Evolutionary conservation across 2,888 invertebrate genomes (phyloP), one percentile per base, ranked within the genome.

Genomic region (Drosophila ustulata): DNA sequence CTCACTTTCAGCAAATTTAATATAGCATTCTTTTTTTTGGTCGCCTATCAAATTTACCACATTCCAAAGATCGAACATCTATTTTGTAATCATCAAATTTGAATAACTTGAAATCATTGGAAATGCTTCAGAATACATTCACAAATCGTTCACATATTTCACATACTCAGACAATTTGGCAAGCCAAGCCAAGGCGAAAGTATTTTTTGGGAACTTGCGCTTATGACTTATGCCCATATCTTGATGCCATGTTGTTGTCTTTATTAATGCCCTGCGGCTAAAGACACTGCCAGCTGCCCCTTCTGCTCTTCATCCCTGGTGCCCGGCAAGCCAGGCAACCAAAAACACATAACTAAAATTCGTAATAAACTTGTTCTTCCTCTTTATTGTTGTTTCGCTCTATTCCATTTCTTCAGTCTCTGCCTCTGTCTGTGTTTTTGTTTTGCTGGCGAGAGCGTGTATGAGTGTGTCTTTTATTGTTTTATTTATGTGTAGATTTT

Each of bases 331-430:
- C 51, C 45, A 49, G 58, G 45, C 66, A 65, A 69, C 78, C 61
- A 78, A 77, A 81, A 81, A 78, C 86, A 82, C 78, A 85, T 89
- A 86, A 89, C 86, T 75, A 85, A 85, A 88, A 88, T 78, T 82
- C 80, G 78, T 89, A 86, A 86, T 86, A 86, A 89, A 89, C 89
- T 88, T 84, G 82, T 75, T 83, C 65, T 70, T 72, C 61, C 68
- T 66, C 49, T 66, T 62, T 46, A 43, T 66, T 62, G 50, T 62
- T 57, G 67, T 74, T 45, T 63, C 32, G 11, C 3, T 41, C 13
- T 41, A 37, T 41, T 49, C 30, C 55, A 11, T 53, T 52, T 18
- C 37, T 37, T 56, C 34, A 26, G 45, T 25, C 51, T 32, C 62
- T 34, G 32, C 47, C n/a, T 64, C 25, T 63, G 45, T 59, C 46